Evolutionary conservation across 2,888 invertebrate species (phyloP), one percentile per base, ranked within the genome.

Genomic region (Nematopogon swammerdamellus): DNA sequence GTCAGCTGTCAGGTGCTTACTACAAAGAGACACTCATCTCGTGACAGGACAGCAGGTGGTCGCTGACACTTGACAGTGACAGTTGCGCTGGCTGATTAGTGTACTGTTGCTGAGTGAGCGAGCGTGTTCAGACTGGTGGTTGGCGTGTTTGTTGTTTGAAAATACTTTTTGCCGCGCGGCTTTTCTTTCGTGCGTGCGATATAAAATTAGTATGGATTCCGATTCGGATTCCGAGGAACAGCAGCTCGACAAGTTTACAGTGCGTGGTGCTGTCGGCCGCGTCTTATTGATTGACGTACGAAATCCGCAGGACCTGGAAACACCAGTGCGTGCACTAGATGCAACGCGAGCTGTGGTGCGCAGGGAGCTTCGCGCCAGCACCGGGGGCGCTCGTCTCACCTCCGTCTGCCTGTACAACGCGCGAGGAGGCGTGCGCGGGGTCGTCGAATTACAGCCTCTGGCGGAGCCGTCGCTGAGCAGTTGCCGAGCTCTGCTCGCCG

Each of bases 401-500:
- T 70, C 71, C 10, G 68, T 79, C 44, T 72, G 71, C 50, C 52
- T 80, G 16, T 77, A 67, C 54, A 80, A 77, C 10, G 63, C 64
- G 6, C 65, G 68, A 56, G 64, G 67, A 51, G 67, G 68, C 14
- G 60, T 68, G n/a, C 69, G 68, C 58, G 67, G 66, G 54, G 61
- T 79, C 14, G 55, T 63, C 36, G 72, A 80, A 59, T 56, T 76
- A 51, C 63, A 73, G 30, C 66, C 74, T 10, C 56, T 80, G 16
- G 58, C 63, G 36, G 55, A 60, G 20, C 72, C 72, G 14, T 63
- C 67, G 25, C 58, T 76, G 42, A 64, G 68, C 17, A 66, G 70
- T 53, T 72, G 63, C 50, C 67, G 65, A 51, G 72, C 68, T 55
- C 57, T 80, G 1, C 59, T 65, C 54, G 56, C 57, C 1, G 53